Evolutionary conservation across 2,888 invertebrate species (phyloP).

Genomic region (Gryllus longicercus): DNA sequence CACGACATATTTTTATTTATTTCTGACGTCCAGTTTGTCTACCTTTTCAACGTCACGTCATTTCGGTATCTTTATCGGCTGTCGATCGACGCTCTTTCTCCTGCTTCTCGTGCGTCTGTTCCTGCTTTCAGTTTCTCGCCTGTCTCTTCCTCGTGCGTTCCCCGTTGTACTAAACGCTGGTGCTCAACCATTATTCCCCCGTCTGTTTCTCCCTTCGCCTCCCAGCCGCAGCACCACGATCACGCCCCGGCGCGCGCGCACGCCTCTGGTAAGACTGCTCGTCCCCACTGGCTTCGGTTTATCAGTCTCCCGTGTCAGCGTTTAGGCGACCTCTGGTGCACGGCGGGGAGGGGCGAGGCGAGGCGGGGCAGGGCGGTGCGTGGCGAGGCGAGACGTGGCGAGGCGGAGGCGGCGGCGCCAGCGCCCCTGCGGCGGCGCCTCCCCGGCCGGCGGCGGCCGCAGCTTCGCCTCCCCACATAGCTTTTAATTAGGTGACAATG

Average conservation of each 20-base stretch:
- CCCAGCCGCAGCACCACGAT: background rate
- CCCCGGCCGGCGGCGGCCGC: background rate
- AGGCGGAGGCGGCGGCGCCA: constrained; percentile 21
- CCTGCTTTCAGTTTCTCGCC: no score
- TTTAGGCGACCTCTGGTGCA: background rate
- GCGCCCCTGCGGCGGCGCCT: constrained; percentile 11
- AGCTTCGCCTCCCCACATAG: constrained; percentile 24
- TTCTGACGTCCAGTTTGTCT: no score
- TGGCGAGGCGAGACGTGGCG: background rate
- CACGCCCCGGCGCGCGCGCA: background rate
- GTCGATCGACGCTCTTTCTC: no score
- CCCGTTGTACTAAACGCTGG: no score
- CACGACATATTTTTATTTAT: no score
- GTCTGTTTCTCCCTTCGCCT: no score
- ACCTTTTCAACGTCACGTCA: no score
- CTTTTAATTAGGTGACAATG: constrained; percentile 31
- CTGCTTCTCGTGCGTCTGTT: no score
- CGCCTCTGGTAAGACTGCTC: background rate
- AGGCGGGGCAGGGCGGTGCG: background rate
- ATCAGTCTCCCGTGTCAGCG: constrained; percentile 20
- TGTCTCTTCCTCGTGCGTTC: no score
- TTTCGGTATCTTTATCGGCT: no score
- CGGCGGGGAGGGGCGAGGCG: background rate
- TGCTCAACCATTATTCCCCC: no score
- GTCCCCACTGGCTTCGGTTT: background rate